Conservation (phyloP, 1,140 invertebrate species). For the Drosophila nikananu region DNA sequence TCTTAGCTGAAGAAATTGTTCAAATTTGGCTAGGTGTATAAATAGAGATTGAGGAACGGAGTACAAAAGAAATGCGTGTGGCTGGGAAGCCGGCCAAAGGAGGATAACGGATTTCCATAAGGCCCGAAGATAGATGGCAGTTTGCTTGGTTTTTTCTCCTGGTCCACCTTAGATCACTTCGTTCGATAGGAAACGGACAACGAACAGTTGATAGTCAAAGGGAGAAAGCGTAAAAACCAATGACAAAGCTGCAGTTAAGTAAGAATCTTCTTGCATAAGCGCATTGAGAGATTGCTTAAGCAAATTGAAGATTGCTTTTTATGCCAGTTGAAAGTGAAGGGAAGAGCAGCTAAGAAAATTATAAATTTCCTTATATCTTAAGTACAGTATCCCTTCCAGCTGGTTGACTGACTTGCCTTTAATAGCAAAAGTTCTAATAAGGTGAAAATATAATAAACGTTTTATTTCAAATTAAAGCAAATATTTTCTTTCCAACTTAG, state of each 20-base stretch:
- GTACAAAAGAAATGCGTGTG: constrained; percentile 42
- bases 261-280: constrained; percentile 25
- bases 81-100: constrained; percentile 15
- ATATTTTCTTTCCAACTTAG: not conserved
- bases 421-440: no score
- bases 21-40: not conserved
- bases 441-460: no score
- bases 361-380: not conserved
- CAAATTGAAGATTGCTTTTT: constrained; percentile 29
- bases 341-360: not conserved
- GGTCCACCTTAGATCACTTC: constrained; percentile 64
- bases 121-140: constrained; percentile 64
- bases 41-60: constrained; percentile 3
- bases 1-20: not conserved
- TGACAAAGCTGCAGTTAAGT: constrained; percentile 42
- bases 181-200: constrained; percentile 23
- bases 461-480: no score
- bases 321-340: not conserved
- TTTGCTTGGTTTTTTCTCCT: constrained; percentile 24
- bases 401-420: no score
- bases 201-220: constrained; percentile 21
- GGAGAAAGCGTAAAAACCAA: constrained; percentile 15
- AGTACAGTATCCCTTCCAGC: no score
- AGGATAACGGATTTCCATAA: constrained; percentile 65
- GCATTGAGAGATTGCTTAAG: constrained; percentile 32